Base-by-base conservation (phyloP, 2,888 invertebrate genomes). In the Salpingus planirostris region DNA sequence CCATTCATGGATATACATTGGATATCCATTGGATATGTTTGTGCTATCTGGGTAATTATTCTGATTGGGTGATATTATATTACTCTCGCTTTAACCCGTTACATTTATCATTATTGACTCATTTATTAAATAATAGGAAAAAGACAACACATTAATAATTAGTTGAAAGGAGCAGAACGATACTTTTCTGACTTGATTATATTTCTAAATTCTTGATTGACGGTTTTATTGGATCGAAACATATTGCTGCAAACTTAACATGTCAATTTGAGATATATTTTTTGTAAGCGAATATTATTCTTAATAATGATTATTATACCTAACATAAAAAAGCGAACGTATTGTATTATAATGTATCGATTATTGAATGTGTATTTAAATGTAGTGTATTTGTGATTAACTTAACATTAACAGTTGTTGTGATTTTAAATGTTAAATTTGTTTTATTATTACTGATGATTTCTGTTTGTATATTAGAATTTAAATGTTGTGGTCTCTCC, bases 51-150 rank as follows among this genome's bases (percentile, higher is more conserved):
- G n/a, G n/a, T n/a, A n/a, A n/a, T n/a, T n/a, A n/a, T n/a, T n/a
- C n/a, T n/a, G 38, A 32, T 40, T 36, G 36, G 40, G 40, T 40
- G 40, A n/a, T n/a, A n/a, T n/a, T n/a, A 34, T 40, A 38, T 40
- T 29, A 25, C 29, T 26, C 31, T 37, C 37, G 12, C 24, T 30
- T 39, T 37, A 33, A 29, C 29, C 18, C 26, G 24, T 25, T 22
- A 31, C 36, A 31, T 14, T 14, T n/a, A n/a, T n/a, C n/a, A n/a
- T n/a, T n/a, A n/a, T n/a, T n/a, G n/a, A n/a, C n/a, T n/a, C n/a
- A n/a, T n/a, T n/a, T n/a, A n/a, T n/a, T n/a, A n/a, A n/a, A n/a
- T n/a, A n/a, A n/a, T n/a, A n/a, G n/a, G n/a, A n/a, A n/a, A n/a
- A n/a, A n/a, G n/a, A n/a, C n/a, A n/a, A n/a, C n/a, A n/a, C n/a